Percentiles rank a stretch among this genome's conserved stretches.
These are phyloP conservation scores for Eubasilissa splendida DNA, from an alignment of 2,888 invertebrate genomes.

Conservation along the genomic window DNA sequence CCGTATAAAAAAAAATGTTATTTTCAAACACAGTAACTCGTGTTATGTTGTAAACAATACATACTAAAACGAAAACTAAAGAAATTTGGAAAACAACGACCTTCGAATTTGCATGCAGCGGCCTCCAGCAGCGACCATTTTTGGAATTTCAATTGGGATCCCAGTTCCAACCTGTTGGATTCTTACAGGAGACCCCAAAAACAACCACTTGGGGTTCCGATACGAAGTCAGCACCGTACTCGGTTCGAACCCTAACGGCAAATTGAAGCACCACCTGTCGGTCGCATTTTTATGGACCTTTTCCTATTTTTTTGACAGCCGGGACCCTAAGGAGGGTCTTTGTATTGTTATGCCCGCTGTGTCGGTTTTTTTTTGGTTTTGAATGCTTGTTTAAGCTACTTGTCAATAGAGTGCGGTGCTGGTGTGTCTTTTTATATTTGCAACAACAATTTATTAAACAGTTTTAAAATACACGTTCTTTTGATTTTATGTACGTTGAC, in stretches of 20 bases:
- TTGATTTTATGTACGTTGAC: no score
- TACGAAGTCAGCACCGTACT: constrained; percentile 7
- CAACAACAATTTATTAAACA: background rate
- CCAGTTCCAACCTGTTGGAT: constrained; percentile 46
- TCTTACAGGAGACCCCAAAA: constrained; percentile 41
- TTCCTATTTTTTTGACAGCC: constrained; percentile 42
- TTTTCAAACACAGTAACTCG: constrained; percentile 1
- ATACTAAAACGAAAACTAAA: constrained; percentile 8
- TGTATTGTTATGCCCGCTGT: constrained; percentile 32
- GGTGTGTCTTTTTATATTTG: constrained; percentile 2
- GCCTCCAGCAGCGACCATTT: constrained; percentile 9
- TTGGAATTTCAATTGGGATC: constrained; percentile 38
- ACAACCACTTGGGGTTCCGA: constrained; percentile 20
- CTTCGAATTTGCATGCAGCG: constrained; percentile 31
- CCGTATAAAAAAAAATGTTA: no score
- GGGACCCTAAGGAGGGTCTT: constrained; percentile 39
- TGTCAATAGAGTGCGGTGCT: constrained; percentile 52
- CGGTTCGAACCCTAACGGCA: constrained; percentile 9
- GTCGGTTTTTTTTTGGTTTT: constrained; percentile 41
- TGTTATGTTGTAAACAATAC: constrained; percentile 11
- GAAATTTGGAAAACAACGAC: constrained; percentile 26
- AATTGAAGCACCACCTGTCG: constrained; percentile 33
- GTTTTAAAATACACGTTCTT: no score
- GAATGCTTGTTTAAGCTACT: constrained; percentile 47
- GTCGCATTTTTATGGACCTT: constrained; percentile 30